These are phyloP conservation scores for Podabrus alpinus DNA, from an alignment of 2,888 invertebrate genomes.

Conservation along the genomic window DNA sequence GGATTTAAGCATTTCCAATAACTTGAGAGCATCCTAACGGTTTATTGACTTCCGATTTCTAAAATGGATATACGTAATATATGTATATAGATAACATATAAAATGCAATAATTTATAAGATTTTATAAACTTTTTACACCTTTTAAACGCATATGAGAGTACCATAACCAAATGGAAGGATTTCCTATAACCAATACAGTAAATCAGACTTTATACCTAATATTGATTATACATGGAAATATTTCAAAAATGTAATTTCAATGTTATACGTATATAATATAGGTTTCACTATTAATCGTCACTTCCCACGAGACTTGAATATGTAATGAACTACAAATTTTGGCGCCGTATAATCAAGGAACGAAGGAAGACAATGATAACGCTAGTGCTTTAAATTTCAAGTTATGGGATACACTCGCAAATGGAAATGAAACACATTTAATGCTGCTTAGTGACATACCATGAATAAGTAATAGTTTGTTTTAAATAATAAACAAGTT, in stretches of 20 bases:
- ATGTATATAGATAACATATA: conserved; percentile 18
- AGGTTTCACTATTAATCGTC: conserved; percentile 20
- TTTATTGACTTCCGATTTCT: conserved; percentile 32
- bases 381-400: conserved; percentile 19
- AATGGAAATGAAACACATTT: conserved; percentile 23
- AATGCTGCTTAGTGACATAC: conserved; percentile 16
- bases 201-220: background rate
- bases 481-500: conserved; percentile 6
- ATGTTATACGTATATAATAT: conserved; percentile 9
- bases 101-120: conserved; percentile 14
- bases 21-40: conserved; percentile 17
- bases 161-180: conserved; percentile 5
- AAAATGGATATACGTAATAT: conserved; percentile 19
- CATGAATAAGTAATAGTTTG: conserved; percentile 25
- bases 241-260: background rate
- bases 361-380: conserved; percentile 12
- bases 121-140: conserved; percentile 21
- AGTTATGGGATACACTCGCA: conserved; percentile 18
- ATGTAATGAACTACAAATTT: conserved; percentile 24
- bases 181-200: background rate
- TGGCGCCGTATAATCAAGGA: conserved; percentile 20
- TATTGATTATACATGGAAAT: background rate
- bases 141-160: background rate
- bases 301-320: conserved; percentile 16
- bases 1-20: conserved; percentile 28